Evolutionary conservation across 2,113 vertebrate species (phyloP).

Genomic region (Etheostoma spectabile): DNA sequence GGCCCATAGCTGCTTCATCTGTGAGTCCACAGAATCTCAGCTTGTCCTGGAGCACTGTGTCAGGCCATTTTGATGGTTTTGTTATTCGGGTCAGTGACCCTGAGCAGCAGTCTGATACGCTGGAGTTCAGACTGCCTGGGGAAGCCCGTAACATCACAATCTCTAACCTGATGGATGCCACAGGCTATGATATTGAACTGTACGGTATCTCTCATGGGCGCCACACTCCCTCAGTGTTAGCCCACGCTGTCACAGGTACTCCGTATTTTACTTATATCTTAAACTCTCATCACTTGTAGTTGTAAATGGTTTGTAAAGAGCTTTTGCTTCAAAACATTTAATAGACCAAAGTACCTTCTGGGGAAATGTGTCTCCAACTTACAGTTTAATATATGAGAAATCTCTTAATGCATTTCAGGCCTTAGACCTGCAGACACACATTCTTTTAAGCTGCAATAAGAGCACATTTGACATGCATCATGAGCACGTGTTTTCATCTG

Average conservation of each 20-base stretch:
- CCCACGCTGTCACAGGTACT: constrained; percentile 83
- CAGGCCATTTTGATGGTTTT: constrained; percentile 84
- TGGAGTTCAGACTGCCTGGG: constrained; percentile 78
- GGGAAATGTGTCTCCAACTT: not conserved
- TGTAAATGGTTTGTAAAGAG: not conserved
- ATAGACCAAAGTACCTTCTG: not conserved
- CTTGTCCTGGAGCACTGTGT: constrained; percentile 81
- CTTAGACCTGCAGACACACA: not conserved
- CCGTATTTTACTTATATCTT: constrained; percentile 66
- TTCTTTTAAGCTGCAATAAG: not conserved
- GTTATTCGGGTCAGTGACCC: constrained; percentile 82
- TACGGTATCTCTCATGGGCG: constrained; percentile 83
- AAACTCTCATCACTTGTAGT: constrained; percentile 2
- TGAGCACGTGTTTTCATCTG: not conserved
- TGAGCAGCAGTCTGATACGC: constrained; percentile 76
- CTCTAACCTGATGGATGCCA: constrained; percentile 81
- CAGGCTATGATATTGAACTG: constrained; percentile 81
- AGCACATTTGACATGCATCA: constrained; percentile 44
- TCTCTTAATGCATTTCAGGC: not conserved
- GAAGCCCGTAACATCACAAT: constrained; percentile 70
- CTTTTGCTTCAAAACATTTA: not conserved
- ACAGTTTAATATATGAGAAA: not conserved
- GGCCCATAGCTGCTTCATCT: constrained; percentile 75
- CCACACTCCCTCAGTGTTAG: constrained; percentile 78
- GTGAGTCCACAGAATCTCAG: constrained; percentile 80